These are phyloP conservation scores for Vicugna pacos DNA, from an alignment of 2,113 vertebrate genomes.

Conservation along the genomic window DNA sequence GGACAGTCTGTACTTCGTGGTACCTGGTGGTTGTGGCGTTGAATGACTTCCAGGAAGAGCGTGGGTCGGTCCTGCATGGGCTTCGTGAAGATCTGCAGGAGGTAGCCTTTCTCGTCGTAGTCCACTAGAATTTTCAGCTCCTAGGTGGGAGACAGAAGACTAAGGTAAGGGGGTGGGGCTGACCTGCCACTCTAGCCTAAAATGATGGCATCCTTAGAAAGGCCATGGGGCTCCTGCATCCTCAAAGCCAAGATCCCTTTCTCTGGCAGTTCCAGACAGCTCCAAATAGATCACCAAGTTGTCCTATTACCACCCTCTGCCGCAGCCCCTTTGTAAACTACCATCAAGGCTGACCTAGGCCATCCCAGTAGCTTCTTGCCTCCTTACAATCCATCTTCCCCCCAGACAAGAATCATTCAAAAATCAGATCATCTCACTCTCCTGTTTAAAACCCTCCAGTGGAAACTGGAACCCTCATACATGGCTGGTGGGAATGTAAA, in stretches of 20 bases:
- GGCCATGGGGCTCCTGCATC: neutral
- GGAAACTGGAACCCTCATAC: neutral
- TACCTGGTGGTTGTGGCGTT: conserved; percentile 97
- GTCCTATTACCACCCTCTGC: neutral
- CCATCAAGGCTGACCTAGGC: neutral
- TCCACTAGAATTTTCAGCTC: conserved; percentile 97
- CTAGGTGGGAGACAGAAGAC: conserved; percentile 80
- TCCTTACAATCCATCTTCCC: neutral
- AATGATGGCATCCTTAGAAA: neutral
- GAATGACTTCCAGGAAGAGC: conserved; percentile 97
- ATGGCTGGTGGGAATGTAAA: neutral
- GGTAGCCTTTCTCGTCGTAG: conserved; percentile 96
- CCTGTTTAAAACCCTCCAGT: neutral
- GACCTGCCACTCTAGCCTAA: neutral
- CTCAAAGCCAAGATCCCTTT: neutral
- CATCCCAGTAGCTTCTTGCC: neutral
- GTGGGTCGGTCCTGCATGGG: conserved; percentile 98
- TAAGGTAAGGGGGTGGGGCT: neutral
- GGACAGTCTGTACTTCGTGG: conserved; percentile 90
- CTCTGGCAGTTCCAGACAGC: neutral
- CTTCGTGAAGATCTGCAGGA: conserved; percentile 99
- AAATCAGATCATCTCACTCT: neutral
- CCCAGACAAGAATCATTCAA: neutral
- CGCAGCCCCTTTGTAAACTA: neutral
- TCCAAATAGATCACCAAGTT: neutral